A percentile compares a stretch with the other conserved stretches of the same genome.
Evolutionary conservation across 1,140 invertebrate species (phyloP).

Genomic region (Zaprionus africanus): DNA sequence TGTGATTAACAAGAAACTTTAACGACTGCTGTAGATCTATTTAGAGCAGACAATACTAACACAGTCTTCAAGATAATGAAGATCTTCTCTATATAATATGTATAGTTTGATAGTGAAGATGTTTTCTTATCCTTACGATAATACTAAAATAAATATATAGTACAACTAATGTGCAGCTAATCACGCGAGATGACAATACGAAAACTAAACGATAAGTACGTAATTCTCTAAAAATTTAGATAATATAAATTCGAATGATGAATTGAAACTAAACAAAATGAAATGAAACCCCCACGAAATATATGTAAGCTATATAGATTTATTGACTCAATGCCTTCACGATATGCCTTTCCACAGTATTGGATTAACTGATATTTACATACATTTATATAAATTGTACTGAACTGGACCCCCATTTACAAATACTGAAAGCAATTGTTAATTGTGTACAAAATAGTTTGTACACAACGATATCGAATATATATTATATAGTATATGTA

Average conservation of each 20-base stretch:
- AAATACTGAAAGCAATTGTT: constrained; percentile 37
- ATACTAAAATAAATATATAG: neutral
- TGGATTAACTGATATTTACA: constrained; percentile 35
- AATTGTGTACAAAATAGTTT: constrained; percentile 37
- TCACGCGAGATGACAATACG: neutral
- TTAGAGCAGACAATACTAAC: neutral
- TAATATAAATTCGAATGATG: constrained; percentile 3
- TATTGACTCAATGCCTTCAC: constrained; percentile 34
- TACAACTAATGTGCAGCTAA: constrained; percentile 1
- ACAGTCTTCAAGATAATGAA: neutral
- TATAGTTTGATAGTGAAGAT: neutral
- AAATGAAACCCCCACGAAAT: neutral
- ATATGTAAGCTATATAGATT: constrained; percentile 7
- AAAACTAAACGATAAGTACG: constrained; percentile 14
- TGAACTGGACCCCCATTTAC: constrained; percentile 19
- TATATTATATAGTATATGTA: constrained; percentile 30
- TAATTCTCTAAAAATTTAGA: neutral
- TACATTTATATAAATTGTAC: constrained; percentile 29
- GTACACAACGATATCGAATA: constrained; percentile 34
- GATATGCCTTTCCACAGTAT: constrained; percentile 39
- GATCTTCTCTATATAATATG: neutral
- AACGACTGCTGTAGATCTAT: neutral
- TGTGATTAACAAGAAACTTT: constrained; percentile 56
- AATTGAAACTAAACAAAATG: constrained; percentile 17
- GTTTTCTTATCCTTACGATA: neutral